Evolutionary conservation across 2,797 vertebrate genomes (phyloP).

Genomic region (Orestias chungarensis): DNA sequence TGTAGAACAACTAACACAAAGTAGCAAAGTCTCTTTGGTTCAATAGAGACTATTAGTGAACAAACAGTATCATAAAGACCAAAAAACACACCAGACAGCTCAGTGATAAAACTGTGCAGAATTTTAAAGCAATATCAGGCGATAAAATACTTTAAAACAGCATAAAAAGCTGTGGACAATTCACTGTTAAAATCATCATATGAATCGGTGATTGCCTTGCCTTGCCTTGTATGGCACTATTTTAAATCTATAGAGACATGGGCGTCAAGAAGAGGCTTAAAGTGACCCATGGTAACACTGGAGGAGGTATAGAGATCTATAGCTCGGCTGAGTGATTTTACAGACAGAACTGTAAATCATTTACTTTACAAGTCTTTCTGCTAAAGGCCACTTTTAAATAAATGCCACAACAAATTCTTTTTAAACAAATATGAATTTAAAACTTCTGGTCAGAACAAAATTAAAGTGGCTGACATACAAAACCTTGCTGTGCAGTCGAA

Average conservation of each 20-base stretch:
- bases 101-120: background rate
- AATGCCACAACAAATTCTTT: background rate
- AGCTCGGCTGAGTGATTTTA: background rate
- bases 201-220: background rate
- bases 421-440: too few species aligned
- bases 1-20: too few species aligned
- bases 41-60: background rate
- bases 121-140: too few species aligned
- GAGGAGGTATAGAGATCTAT: background rate
- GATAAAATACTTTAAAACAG: background rate
- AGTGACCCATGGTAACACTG: background rate
- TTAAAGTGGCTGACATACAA: background rate
- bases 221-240: background rate
- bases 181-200: background rate
- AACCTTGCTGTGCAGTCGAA: background rate
- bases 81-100: background rate
- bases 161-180: background rate
- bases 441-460: background rate
- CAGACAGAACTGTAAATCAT: background rate
- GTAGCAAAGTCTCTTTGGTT: background rate
- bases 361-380: background rate
- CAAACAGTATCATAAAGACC: background rate
- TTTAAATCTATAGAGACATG: background rate
- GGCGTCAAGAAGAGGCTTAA: background rate
- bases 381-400: background rate